Evolutionary conservation across 2,797 vertebrate genomes (phyloP).

Genomic region (Octomys mimax): DNA sequence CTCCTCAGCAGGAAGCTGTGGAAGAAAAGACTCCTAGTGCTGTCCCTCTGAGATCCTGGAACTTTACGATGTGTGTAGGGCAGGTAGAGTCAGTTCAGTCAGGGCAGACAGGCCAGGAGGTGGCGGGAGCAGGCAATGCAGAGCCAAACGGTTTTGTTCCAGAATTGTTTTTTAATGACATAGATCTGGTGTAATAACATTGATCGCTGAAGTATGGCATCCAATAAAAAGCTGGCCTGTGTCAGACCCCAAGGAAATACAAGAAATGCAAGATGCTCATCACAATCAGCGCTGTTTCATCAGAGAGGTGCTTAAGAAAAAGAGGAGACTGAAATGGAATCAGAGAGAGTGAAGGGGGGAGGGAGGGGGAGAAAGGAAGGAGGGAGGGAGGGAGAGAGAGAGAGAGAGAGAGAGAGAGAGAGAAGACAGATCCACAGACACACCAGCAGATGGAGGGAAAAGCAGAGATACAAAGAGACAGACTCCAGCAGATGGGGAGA

Average conservation of each 20-base stretch:
- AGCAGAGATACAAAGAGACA: slow-evolving; percentile 60
- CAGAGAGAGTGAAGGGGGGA: neutral
- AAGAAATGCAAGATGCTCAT: neutral
- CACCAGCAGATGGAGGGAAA: slow-evolving; percentile 65
- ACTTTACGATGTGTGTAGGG: neutral
- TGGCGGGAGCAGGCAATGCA: neutral
- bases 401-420: neutral
- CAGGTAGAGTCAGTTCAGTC: neutral
- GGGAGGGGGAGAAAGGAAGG: no score
- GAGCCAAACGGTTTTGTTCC: neutral
- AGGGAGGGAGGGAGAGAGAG: neutral
- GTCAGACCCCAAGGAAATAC: neutral
- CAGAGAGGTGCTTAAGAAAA: neutral
- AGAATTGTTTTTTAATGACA: slow-evolving; percentile 9
- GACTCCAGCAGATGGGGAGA: slow-evolving; percentile 60
- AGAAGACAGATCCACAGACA: slow-evolving; percentile 37
- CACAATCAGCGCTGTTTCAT: neutral
- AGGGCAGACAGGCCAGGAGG: neutral
- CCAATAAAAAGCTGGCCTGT: neutral
- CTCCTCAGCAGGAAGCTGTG: neutral
- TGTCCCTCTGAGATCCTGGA: neutral
- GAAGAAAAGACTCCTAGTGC: neutral
- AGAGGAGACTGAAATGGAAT: neutral
- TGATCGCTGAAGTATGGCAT: no score
- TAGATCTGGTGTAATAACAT: neutral